Conservation (phyloP, 2,113 vertebrate species). For the Siniperca knerii region DNA sequence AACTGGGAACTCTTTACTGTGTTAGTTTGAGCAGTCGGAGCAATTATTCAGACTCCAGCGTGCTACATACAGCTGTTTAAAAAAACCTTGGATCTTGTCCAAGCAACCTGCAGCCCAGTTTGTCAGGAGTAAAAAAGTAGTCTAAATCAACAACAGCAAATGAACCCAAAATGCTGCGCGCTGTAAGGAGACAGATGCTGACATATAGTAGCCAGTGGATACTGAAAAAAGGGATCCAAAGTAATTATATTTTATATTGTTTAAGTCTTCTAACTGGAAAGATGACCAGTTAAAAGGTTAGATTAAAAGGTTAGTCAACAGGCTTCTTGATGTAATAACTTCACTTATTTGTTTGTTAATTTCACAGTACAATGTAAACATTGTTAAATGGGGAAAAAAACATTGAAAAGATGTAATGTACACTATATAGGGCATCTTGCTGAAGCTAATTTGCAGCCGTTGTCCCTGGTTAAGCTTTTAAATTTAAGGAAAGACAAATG, state of each 20-base stretch:
- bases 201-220: conserved; percentile 12
- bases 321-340: background rate
- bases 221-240: background rate
- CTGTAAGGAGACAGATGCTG: conserved; percentile 34
- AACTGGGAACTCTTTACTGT: conserved; percentile 13
- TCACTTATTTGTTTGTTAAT: background rate
- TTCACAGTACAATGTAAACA: background rate
- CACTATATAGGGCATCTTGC: background rate
- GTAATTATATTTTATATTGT: background rate
- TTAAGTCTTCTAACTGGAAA: background rate
- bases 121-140: conserved; percentile 36
- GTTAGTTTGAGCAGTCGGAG: conserved; percentile 1
- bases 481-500: background rate
- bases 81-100: conserved; percentile 27
- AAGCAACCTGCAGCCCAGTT: conserved; percentile 39
- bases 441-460: background rate
- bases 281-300: background rate
- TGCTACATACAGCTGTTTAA: background rate
- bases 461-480: background rate
- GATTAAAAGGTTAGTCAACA: background rate
- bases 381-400: background rate
- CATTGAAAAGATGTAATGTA: background rate
- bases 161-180: conserved; percentile 34
- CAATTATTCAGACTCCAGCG: conserved; percentile 14
- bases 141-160: conserved; percentile 38